A percentile compares a stretch with the other conserved stretches of the same genome.
Evolutionary conservation across 2,113 vertebrate genomes (phyloP).

Genomic region (Malurus elegans): DNA sequence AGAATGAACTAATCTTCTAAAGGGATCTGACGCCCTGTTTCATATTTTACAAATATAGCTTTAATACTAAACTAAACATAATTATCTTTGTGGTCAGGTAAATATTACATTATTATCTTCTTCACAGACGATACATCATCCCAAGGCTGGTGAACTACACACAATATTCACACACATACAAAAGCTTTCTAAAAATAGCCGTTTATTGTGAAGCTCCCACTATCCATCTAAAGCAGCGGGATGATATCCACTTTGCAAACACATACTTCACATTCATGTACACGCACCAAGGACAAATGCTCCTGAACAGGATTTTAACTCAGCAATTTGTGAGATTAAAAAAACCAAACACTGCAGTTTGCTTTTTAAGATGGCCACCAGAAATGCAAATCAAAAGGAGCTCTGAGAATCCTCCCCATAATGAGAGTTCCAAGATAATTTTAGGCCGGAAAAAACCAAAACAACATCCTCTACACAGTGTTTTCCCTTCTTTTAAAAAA

Average conservation of each 20-base stretch:
- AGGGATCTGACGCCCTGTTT: not conserved
- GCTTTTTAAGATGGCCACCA: not conserved
- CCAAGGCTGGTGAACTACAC: not conserved
- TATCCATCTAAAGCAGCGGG: accelerated
- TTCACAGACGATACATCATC: not conserved
- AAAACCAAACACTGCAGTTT: not conserved
- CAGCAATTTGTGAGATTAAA: not conserved
- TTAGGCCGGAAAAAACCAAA: not conserved
- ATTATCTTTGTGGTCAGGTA: not conserved
- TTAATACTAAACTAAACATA: not conserved
- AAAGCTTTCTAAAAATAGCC: not conserved
- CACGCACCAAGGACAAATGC: not conserved
- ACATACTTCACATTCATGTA: not conserved
- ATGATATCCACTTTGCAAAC: not conserved
- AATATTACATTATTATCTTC: not conserved
- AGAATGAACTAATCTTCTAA: not conserved
- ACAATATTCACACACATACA: not conserved
- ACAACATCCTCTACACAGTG: not conserved
- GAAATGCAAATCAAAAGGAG: not conserved
- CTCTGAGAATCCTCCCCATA: not conserved
- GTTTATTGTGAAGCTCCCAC: not conserved
- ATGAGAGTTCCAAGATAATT: not conserved
- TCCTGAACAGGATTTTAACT: not conserved
- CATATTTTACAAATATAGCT: not conserved
- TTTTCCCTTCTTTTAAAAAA: not conserved